These are phyloP conservation scores for Halcyon chelicuti DNA, from an alignment of 2,797 vertebrate species.

Conservation along the genomic window DNA sequence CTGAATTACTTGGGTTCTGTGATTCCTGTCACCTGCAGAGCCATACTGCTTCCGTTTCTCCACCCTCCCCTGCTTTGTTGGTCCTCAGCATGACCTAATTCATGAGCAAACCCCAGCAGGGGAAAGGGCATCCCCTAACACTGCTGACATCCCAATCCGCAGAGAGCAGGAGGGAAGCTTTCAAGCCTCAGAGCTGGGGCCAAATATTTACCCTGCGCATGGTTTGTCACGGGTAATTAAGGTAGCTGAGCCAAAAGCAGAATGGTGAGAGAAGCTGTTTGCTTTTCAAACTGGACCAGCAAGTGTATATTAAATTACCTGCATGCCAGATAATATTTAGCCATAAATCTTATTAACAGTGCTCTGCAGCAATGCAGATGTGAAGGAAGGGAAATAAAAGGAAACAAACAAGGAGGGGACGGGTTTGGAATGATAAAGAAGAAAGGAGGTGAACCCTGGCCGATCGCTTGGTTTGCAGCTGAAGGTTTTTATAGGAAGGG, in stretches of 20 bases:
- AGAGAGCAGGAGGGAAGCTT: background rate
- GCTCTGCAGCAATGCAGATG: background rate
- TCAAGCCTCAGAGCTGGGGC: background rate
- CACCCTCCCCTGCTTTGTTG: background rate
- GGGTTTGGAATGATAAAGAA: background rate
- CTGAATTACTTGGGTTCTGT: background rate
- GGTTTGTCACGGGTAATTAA: background rate
- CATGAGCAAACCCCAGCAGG: accelerated
- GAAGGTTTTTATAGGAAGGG: background rate
- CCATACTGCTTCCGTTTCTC: accelerated
- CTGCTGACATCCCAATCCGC: accelerated
- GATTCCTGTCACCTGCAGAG: background rate
- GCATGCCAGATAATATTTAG: background rate
- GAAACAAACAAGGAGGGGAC: background rate
- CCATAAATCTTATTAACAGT: slow-evolving; percentile 22
- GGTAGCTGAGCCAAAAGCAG: background rate
- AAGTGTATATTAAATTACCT: background rate
- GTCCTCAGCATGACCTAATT: background rate
- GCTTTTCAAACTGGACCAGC: slow-evolving; percentile 41
- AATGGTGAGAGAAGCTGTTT: slow-evolving; percentile 29
- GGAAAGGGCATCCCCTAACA: background rate
- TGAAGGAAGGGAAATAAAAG: slow-evolving; percentile 15
- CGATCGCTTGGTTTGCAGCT: background rate
- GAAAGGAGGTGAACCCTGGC: background rate
- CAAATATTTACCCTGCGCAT: background rate